These are phyloP conservation scores for Halotydeus destructor DNA, from an alignment of 1,140 invertebrate species.

Conservation along the genomic window DNA sequence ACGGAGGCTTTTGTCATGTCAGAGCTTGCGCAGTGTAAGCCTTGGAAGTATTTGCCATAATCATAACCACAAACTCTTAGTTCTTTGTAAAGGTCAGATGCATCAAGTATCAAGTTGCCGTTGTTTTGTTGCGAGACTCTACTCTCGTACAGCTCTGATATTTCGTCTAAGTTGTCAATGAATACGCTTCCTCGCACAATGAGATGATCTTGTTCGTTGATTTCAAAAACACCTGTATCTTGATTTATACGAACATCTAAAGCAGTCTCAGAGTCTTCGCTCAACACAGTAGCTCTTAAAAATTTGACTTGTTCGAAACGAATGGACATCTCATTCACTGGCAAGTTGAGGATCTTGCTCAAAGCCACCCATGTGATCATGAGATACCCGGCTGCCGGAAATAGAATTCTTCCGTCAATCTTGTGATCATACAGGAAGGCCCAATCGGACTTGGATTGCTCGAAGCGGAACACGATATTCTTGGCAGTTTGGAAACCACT, in stretches of 20 bases:
- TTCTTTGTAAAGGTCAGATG: slow-evolving; percentile 75
- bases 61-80: slow-evolving; percentile 78
- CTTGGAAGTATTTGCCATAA: slow-evolving; percentile 68
- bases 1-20: slow-evolving; percentile 23
- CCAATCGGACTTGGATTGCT: slow-evolving; percentile 50
- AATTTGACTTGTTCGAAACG: slow-evolving; percentile 53
- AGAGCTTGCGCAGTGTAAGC: slow-evolving; percentile 32
- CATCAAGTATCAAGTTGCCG: background rate
- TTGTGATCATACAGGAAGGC: slow-evolving; percentile 60
- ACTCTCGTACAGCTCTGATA: background rate
- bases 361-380: slow-evolving; percentile 75
- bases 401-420: slow-evolving; percentile 79
- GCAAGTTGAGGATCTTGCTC: slow-evolving; percentile 51
- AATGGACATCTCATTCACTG: slow-evolving; percentile 45
- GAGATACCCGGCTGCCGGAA: slow-evolving; percentile 85
- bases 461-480: slow-evolving; percentile 27
- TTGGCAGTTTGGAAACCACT: slow-evolving; percentile 32
- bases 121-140: background rate
- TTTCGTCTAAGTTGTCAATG: background rate
- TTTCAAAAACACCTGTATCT: slow-evolving; percentile 68
- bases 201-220: slow-evolving; percentile 62
- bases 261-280: slow-evolving; percentile 20
- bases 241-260: slow-evolving; percentile 69
- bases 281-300: slow-evolving; percentile 22
- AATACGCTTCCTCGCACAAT: slow-evolving; percentile 41